phyloP scores from a whole-genome alignment of 2,797 vertebrate species.

The Rhyacichthys aspro region DNA sequence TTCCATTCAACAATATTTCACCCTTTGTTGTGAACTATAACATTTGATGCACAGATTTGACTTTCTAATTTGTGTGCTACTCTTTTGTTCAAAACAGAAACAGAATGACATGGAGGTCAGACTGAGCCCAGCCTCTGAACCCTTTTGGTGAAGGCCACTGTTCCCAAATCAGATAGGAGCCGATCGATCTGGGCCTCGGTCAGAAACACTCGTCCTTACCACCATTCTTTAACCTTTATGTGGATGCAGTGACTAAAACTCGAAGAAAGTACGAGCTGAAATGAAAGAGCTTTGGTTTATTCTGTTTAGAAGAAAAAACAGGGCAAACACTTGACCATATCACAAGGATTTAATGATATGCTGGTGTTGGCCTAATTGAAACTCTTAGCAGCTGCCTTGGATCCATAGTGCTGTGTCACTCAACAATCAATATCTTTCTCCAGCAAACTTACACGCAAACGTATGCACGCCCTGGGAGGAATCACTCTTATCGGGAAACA shows the following conservation, averaged over 20 bases:
- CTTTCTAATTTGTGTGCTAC: not conserved
- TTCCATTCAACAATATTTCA: too few species aligned
- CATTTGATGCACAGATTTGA: constrained; percentile 3
- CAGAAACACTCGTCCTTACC: constrained; percentile 13
- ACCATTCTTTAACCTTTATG: constrained; percentile 15
- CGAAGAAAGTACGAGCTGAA: not conserved
- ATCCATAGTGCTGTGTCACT: constrained; percentile 70
- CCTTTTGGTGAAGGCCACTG: constrained; percentile 16
- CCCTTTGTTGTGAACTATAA: not conserved
- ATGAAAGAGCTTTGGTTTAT: constrained; percentile 13
- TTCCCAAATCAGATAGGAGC: constrained; percentile 12
- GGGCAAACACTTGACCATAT: constrained; percentile 39
- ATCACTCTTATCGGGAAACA: constrained; percentile 75
- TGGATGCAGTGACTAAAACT: constrained; percentile 12
- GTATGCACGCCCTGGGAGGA: constrained; percentile 58
- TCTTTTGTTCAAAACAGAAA: constrained; percentile 11
- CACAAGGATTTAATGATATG: constrained; percentile 62
- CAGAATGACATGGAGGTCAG: constrained; percentile 18
- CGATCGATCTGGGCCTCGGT: constrained; percentile 20
- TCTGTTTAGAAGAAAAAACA: constrained; percentile 7
- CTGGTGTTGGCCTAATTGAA: constrained; percentile 60
- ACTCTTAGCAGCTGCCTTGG: constrained; percentile 71
- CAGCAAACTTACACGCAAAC: constrained; percentile 39
- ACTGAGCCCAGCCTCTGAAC: constrained; percentile 8
- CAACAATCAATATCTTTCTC: constrained; percentile 68